Percentiles rank a stretch among this genome's conserved stretches.
phyloP scores from a whole-genome alignment of 1,140 invertebrate species.

The Cardiocondyla obscurior region DNA sequence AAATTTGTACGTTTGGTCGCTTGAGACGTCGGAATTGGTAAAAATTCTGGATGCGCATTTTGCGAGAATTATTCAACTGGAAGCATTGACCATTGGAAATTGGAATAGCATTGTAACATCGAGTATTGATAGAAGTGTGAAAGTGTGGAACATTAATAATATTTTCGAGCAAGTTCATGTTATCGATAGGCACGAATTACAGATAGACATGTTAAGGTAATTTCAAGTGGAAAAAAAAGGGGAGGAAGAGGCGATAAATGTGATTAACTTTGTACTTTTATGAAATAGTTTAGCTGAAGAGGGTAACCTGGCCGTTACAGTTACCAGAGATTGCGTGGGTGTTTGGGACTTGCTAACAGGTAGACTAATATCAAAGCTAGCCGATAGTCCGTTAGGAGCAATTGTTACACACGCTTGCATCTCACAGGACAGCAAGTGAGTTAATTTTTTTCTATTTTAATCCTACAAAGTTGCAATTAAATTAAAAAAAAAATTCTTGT shows the following conservation, averaged over 20 bases:
- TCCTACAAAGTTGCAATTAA: background rate
- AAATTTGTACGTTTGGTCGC: conserved; percentile 97
- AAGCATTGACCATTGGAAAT: conserved; percentile 92
- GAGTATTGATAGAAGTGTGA: conserved; percentile 98
- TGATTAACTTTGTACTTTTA: background rate
- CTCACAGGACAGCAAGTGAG: conserved; percentile 91
- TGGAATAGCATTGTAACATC: conserved; percentile 98
- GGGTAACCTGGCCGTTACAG: conserved; percentile 91
- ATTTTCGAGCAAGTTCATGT: conserved; percentile 99
- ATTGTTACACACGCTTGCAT: conserved; percentile 97
- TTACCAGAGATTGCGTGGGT: conserved; percentile 96
- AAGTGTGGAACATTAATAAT: conserved; percentile 99
- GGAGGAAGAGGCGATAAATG: background rate
- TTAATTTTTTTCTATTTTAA: background rate
- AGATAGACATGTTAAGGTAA: conserved; percentile 95
- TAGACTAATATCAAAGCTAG: conserved; percentile 92
- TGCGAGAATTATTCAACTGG: conserved; percentile 96
- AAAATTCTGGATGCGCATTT: conserved; percentile 98
- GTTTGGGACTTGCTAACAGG: conserved; percentile 97
- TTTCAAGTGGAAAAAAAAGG: background rate
- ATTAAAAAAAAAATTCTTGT: background rate
- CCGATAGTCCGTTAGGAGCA: conserved; percentile 95
- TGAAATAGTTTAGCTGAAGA: conserved; percentile 88
- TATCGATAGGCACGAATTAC: conserved; percentile 97
- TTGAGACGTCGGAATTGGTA: conserved; percentile 90